phyloP scores from a whole-genome alignment of 2,888 invertebrate species.

The Galeruca laticollis region DNA sequence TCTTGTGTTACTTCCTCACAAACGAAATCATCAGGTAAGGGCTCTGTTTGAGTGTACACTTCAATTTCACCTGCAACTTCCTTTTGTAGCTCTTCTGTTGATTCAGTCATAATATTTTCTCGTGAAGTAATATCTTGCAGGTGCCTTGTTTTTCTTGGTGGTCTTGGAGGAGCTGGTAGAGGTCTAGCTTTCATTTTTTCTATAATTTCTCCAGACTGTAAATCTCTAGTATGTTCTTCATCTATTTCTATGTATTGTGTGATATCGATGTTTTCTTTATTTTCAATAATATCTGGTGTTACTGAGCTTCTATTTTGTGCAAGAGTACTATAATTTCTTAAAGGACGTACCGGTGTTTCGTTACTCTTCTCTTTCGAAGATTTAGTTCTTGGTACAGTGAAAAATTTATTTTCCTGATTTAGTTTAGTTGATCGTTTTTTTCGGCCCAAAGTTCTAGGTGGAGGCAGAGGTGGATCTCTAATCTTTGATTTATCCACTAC shows the following conservation, averaged over 20 bases:
- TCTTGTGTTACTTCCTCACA: slow-evolving; percentile 70
- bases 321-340: slow-evolving; percentile 73
- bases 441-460: slow-evolving; percentile 73
- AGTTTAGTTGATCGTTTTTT: slow-evolving; percentile 43
- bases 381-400: slow-evolving; percentile 73
- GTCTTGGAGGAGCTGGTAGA: slow-evolving; percentile 87
- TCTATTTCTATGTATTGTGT: slow-evolving; percentile 75
- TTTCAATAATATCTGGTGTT: slow-evolving; percentile 55
- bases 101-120: slow-evolving; percentile 52
- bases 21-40: slow-evolving; percentile 82
- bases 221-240: slow-evolving; percentile 71
- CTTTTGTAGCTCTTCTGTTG: slow-evolving; percentile 43
- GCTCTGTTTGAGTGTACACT: slow-evolving; percentile 88
- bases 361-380: slow-evolving; percentile 61
- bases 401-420: slow-evolving; percentile 73
- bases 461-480: slow-evolving; percentile 68
- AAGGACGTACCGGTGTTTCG: slow-evolving; percentile 71
- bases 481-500: slow-evolving; percentile 78
- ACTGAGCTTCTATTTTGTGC: slow-evolving; percentile 62
- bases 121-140: slow-evolving; percentile 60
- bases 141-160: slow-evolving; percentile 72
- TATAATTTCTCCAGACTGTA: slow-evolving; percentile 81
- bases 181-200: slow-evolving; percentile 89
- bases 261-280: slow-evolving; percentile 67
- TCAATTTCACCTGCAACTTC: slow-evolving; percentile 75